These are phyloP conservation scores for Pangasianodon hypophthalmus DNA, from an alignment of 2,113 vertebrate species.

Conservation along the genomic window DNA sequence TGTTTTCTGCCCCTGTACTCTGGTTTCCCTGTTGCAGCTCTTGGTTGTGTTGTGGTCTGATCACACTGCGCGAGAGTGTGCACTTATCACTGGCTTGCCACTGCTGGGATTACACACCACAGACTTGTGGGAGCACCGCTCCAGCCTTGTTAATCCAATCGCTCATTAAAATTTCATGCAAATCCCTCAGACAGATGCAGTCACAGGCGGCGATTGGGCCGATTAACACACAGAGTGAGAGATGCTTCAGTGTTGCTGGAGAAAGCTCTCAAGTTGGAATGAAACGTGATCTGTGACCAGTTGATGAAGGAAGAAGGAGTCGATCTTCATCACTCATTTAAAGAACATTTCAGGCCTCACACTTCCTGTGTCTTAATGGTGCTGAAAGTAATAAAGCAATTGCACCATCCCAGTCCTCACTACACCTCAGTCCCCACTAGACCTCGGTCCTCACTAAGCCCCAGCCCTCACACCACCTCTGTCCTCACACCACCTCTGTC, in stretches of 20 bases:
- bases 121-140: conserved; percentile 64
- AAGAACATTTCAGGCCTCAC: neutral
- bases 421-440: neutral
- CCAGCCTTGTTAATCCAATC: conserved; percentile 67
- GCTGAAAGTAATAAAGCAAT: conserved; percentile 44
- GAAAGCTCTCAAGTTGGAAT: conserved; percentile 35
- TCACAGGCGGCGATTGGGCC: conserved; percentile 46
- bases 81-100: conserved; percentile 67
- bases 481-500: neutral
- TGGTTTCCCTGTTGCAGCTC: conserved; percentile 10
- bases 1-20: conserved; percentile 30
- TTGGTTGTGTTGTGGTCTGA: conserved; percentile 34
- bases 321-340: neutral
- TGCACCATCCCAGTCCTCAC: neutral
- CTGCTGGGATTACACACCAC: conserved; percentile 68
- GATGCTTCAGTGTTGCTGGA: conserved; percentile 41
- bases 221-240: conserved; percentile 52
- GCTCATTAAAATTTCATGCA: conserved; percentile 70
- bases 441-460: neutral
- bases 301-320: conserved; percentile 19
- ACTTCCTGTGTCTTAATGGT: conserved; percentile 16
- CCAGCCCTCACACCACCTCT: neutral
- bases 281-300: conserved; percentile 46
- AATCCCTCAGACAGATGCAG: conserved; percentile 62
- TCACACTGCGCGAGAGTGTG: conserved; percentile 32